Conservation (phyloP, 2,113 vertebrate genomes). For the Sphyrna mokarran region DNA sequence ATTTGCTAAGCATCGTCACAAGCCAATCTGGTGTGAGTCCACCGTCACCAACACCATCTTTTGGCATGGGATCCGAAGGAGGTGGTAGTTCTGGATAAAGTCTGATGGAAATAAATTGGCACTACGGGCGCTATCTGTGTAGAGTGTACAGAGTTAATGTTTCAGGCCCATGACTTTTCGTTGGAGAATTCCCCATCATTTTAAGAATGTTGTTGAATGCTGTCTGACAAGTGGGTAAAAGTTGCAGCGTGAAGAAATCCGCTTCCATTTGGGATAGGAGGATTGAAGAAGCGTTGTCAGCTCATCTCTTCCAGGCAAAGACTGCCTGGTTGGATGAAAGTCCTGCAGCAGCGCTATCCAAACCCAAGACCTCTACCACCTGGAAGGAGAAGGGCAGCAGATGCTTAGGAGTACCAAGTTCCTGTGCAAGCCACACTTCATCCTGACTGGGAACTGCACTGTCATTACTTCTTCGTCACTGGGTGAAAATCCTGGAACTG, state of each 20-base stretch:
- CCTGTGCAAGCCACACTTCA: too few species aligned
- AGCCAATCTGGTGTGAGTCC: too few species aligned
- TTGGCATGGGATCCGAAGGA: too few species aligned
- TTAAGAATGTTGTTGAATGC: neutral
- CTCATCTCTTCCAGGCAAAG: neutral
- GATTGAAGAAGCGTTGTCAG: neutral
- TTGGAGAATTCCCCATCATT: neutral
- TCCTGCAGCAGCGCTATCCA: neutral
- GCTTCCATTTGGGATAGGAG: neutral
- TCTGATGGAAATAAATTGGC: neutral
- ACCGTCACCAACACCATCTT: too few species aligned
- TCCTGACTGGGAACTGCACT: too few species aligned
- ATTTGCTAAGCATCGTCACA: too few species aligned
- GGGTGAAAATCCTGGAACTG: too few species aligned
- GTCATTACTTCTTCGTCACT: too few species aligned
- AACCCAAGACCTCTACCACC: too few species aligned
- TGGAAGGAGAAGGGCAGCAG: too few species aligned
- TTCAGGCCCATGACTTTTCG: neutral
- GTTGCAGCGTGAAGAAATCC: neutral
- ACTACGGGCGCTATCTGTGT: neutral
- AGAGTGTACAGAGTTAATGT: neutral
- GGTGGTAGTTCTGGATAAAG: too few species aligned
- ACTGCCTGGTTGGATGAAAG: neutral
- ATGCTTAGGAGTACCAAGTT: too few species aligned
- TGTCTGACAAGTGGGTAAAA: neutral